Base-by-base conservation (phyloP, 2,888 invertebrate genomes). In the Caenorhabditis sp. region DNA sequence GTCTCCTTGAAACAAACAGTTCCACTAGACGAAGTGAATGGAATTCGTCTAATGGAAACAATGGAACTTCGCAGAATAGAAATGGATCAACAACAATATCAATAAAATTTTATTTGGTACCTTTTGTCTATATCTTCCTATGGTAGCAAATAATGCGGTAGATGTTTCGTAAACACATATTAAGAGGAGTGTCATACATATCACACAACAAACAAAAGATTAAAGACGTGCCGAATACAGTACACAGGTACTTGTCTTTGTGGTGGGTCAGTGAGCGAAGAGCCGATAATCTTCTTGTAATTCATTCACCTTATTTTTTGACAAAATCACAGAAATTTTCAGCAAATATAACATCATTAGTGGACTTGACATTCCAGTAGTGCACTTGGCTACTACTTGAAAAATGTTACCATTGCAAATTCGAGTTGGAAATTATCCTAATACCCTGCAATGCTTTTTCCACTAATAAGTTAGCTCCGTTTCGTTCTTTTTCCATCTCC, bases 171-270 rank as follows among this genome's bases (percentile, higher is more conserved):
- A 46, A 46, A n/a, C n/a, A 59, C 43, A 53, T 62, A 63, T 72
- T 59, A 71, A 65, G 58, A 65, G 53, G 52, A 73, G 73, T 73
- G 62, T 65, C 65, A 59, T n/a, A n/a, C n/a, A n/a, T 65, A 73
- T 73, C 73, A 65, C 58, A 73, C 11, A 27, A 35, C 59, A 73
- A 73, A 73, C 50, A 73, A 62, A 65, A 65, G 73, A 65, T 73
- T 65, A 73, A 65, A 73, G 65, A 58, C 32, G 43, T 73, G 65
- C 73, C 65, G 65, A 73, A 50, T 52, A 52, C 56, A 50, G 65
- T 65, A 59, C 52, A 65, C 65, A 62, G 32, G 22, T 46, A 73
- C 58, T 58, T 59, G 53, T 73, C 56, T 73, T 72, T 55, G 59
- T 24, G 45, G 45, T 35, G 39, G 17, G 39, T 22, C 22, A 24